Conservation (phyloP, 1,140 invertebrate genomes). For the Asbolus verrucosus region DNA sequence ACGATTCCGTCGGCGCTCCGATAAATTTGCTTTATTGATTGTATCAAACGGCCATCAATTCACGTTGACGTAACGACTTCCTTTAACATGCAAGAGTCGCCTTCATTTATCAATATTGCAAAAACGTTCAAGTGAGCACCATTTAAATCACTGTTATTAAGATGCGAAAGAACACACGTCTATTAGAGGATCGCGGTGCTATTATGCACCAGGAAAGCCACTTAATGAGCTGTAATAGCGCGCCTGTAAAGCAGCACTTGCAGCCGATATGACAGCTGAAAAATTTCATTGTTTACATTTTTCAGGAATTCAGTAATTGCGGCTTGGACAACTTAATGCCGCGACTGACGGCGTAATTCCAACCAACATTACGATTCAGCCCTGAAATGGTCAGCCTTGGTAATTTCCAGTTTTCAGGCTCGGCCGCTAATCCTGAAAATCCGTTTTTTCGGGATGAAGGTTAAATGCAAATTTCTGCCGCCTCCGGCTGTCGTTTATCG, state of each 20-base stretch:
- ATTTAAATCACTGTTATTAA: slow-evolving; percentile 34
- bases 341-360: neutral
- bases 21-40: slow-evolving; percentile 32
- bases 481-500: neutral
- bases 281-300: too few species aligned
- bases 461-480: slow-evolving; percentile 5
- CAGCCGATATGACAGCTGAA: too few species aligned
- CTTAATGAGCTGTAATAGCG: neutral
- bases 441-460: neutral
- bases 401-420: neutral
- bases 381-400: neutral
- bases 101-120: slow-evolving; percentile 16
- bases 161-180: slow-evolving; percentile 23
- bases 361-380: too few species aligned
- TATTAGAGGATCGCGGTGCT: neutral
- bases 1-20: neutral
- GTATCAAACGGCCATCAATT: slow-evolving; percentile 1
- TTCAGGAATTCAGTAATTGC: too few species aligned
- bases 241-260: too few species aligned
- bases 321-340: too few species aligned
- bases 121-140: slow-evolving; percentile 9
- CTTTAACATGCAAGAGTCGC: slow-evolving; percentile 20
- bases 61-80: slow-evolving; percentile 23
- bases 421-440: slow-evolving; percentile 4
- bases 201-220: neutral